Conservation (phyloP, 1,140 invertebrate species). For the Hermetia illucens region DNA sequence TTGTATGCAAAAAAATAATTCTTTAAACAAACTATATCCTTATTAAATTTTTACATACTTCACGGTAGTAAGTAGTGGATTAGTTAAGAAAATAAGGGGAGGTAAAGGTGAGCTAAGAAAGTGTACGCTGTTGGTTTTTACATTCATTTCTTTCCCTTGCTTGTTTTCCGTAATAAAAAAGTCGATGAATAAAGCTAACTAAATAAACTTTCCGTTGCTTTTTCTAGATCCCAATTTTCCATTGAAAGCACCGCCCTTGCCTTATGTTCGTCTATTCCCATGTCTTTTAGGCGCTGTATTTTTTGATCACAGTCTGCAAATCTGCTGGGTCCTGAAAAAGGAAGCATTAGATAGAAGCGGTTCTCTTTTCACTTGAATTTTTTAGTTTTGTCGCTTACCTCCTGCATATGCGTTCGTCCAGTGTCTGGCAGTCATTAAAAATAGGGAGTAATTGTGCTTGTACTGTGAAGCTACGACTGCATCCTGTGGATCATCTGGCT, state of each 20-base stretch:
- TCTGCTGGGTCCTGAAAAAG: conserved; percentile 45
- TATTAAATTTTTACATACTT: no score
- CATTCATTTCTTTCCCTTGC: no score
- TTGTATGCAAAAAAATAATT: no score
- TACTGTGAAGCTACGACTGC: conserved; percentile 96
- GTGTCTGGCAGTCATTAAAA: conserved; percentile 76
- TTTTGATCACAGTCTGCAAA: conserved; percentile 68
- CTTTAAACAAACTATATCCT: no score
- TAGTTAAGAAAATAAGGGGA: no score
- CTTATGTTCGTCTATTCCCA: conserved; percentile 75
- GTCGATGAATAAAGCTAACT: conserved; percentile 57
- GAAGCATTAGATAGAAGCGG: conserved; percentile 8
- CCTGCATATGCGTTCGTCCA: conserved; percentile 94
- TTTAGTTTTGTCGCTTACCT: no score
- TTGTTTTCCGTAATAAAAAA: no score
- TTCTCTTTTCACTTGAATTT: no score
- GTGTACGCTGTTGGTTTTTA: no score
- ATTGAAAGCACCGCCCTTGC: conserved; percentile 74
- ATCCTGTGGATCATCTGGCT: conserved; percentile 93
- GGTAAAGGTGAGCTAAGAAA: no score
- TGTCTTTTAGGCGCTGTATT: conserved; percentile 67
- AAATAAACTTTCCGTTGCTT: conserved; percentile 76
- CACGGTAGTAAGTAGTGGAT: no score
- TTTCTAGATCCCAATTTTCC: conserved; percentile 78
- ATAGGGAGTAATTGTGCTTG: conserved; percentile 77